phyloP scores from a whole-genome alignment of 2,113 vertebrate genomes.

The Mionectes macconnelli region DNA sequence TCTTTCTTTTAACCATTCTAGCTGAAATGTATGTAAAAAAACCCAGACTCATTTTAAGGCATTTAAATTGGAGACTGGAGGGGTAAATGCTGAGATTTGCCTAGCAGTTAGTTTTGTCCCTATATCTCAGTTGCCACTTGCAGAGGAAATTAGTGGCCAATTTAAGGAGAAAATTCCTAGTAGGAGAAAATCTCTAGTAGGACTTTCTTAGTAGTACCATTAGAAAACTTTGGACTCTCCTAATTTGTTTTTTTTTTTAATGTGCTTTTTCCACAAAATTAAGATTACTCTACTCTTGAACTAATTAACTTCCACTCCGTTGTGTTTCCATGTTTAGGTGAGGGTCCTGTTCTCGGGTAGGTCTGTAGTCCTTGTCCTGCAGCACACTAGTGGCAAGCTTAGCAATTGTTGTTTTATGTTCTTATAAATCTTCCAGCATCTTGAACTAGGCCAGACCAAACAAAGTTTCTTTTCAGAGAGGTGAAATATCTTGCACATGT shows the following conservation, averaged over 20 bases:
- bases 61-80: not conserved
- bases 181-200: not conserved
- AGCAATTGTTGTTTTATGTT: not conserved
- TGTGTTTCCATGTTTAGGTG: not conserved
- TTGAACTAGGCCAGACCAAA: not conserved
- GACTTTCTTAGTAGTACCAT: not conserved
- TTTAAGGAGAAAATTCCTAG: not conserved
- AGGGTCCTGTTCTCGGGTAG: not conserved
- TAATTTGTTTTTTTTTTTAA: fast-evolving
- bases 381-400: not conserved
- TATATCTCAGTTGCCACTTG: not conserved
- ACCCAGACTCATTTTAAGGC: not conserved
- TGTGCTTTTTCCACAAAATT: not conserved
- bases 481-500: not conserved
- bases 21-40: not conserved
- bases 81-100: not conserved
- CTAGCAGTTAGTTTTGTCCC: not conserved
- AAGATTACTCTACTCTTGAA: not conserved
- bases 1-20: not conserved
- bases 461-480: not conserved
- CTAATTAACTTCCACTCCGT: not conserved
- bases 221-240: not conserved
- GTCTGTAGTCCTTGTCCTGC: not conserved
- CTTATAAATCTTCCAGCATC: not conserved
- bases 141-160: not conserved